Conservation (phyloP, 2,797 vertebrate species). For the Eupleurogrammus muticus region DNA sequence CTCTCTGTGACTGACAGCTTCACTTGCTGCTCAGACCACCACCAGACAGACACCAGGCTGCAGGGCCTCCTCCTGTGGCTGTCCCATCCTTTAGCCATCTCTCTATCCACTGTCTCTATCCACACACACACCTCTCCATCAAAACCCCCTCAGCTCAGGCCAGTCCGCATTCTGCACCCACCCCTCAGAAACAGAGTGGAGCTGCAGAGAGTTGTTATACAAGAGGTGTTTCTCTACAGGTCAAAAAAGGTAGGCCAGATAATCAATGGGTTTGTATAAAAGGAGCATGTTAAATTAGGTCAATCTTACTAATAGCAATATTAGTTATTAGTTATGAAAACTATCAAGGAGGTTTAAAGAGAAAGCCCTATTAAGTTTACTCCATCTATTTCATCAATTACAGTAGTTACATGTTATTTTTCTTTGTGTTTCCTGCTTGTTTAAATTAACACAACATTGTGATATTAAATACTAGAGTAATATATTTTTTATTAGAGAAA, state of each 20-base stretch:
- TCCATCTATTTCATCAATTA: neutral
- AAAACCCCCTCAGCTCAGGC: constrained; percentile 46
- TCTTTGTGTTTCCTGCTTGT: constrained; percentile 3
- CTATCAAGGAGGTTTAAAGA: neutral
- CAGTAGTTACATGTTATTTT: neutral
- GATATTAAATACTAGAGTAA: neutral
- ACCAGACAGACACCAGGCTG: constrained; percentile 62
- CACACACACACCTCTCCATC: constrained; percentile 43
- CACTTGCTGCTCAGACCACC: constrained; percentile 52
- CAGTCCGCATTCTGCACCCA: too few relatives aligned
- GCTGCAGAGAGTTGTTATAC: too few relatives aligned
- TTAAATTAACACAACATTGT: neutral
- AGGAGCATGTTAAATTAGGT: neutral
- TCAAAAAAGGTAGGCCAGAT: constrained; percentile 14
- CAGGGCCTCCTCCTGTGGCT: constrained; percentile 67
- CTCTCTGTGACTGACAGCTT: constrained; percentile 59
- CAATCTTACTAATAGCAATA: neutral
- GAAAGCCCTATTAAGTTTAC: too few relatives aligned
- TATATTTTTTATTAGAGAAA: neutral
- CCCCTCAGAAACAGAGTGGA: too few relatives aligned
- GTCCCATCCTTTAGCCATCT: constrained; percentile 61
- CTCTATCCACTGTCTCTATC: constrained; percentile 49
- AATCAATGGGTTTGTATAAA: constrained; percentile 11
- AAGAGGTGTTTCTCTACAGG: constrained; percentile 25
- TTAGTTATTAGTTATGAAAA: neutral